These are phyloP conservation scores for Rapana venosa DNA, from an alignment of 2,888 invertebrate genomes.

Conservation along the genomic window DNA sequence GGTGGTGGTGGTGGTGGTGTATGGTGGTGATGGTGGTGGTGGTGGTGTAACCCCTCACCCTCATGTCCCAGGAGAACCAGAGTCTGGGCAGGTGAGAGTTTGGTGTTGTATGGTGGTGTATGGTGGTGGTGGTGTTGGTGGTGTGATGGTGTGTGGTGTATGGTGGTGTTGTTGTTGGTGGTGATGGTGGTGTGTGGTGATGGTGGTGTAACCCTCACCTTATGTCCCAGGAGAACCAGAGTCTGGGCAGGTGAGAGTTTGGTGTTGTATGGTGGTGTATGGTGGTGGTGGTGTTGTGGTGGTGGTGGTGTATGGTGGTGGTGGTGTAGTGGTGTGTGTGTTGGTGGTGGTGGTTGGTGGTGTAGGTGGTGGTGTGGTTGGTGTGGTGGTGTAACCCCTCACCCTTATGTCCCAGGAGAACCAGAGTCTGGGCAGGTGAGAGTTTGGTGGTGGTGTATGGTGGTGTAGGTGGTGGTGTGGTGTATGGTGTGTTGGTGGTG, in stretches of 20 bases:
- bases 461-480: no score
- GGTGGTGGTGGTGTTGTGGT: not conserved
- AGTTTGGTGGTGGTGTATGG: not conserved
- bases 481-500: no score
- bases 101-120: no score
- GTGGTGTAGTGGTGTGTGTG: not conserved
- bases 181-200: no score
- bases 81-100: conserved; percentile 58
- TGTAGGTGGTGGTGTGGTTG: no score
- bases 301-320: not conserved
- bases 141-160: no score
- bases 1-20: no score
- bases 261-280: not conserved
- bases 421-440: conserved; percentile 64
- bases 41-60: conserved; percentile 59
- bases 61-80: conserved; percentile 74
- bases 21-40: no score
- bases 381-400: conserved; percentile 59
- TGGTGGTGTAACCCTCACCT: no score
- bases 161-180: no score
- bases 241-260: conserved; percentile 57
- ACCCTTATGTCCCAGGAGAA: conserved; percentile 73
- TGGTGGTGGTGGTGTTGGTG: no score
- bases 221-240: conserved; percentile 74
- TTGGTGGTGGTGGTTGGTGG: no score